Base-by-base conservation (phyloP, 2,797 vertebrate species). In the Ceyx erithaca region DNA sequence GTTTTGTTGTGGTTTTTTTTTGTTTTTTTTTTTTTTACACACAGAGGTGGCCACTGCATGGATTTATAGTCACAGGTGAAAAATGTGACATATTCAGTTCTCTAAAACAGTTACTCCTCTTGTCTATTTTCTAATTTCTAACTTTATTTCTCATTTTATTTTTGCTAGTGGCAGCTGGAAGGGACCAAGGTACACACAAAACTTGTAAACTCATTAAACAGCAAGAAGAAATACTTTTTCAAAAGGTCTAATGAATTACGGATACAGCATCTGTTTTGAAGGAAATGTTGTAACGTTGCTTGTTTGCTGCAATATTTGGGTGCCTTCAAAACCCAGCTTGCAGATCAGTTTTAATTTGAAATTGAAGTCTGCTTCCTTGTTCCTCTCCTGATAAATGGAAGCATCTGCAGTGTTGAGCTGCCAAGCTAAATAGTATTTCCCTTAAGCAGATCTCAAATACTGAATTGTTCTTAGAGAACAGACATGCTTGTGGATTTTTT, bases 321-420 rank as follows among this genome's bases (percentile, higher is more conserved):
- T 86, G 66, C 48, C 75, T 89, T 86, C 52, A 73, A 69, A 78
- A 51, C 30, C 35, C 82, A 90, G 45, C 77, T 84, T 85, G 33
- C 48, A 70, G 73, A 52, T 21, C 18, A 72, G 55, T 55, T 73
- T 84, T 64, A 62, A 15, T 86, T 33, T 25, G n/a, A 79, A 85
- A 67, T 54, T 66, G 63, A 28, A 80, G 69, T 66, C 33, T 1
- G 1, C 58, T 64, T 92, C 61, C 41, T 70, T 79, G 51, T 28
- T 64, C 10, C 19, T 90, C 6, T 84, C 31, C 18, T 26, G 54
- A 72, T 63, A 66, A 90, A 86, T 63, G 20, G 46, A 83, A 89
- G 86, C 85, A 93, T 92, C 78, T 96, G 91, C 78, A 62, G 57
- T 13, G 30, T 30, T 57, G 43, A 84, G 63, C 87, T 93, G 91